Conservation (phyloP, 1,140 invertebrate genomes). For the Hyphantria cunea region DNA sequence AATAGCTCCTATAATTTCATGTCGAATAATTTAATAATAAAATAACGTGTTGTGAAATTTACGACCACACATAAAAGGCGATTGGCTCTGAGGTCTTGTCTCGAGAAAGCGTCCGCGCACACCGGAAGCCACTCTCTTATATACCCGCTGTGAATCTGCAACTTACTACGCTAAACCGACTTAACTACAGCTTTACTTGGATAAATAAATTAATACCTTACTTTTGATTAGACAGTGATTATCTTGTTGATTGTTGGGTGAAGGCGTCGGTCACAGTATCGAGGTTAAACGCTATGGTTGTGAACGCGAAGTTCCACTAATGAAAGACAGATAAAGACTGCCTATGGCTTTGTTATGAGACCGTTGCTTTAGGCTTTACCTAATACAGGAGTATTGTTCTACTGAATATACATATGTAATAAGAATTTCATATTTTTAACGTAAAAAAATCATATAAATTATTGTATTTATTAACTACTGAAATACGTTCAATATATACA, state of each 20-base stretch:
- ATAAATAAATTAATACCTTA: conserved; percentile 36
- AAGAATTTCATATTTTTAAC: too few relatives aligned
- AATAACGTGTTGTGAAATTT: conserved; percentile 34
- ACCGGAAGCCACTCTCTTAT: conserved; percentile 38
- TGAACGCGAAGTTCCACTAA: conserved; percentile 11
- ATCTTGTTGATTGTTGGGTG: conserved; percentile 28
- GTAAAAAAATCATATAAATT: too few relatives aligned
- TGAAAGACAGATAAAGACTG: conserved; percentile 7
- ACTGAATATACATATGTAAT: too few relatives aligned
- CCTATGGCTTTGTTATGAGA: conserved; percentile 1
- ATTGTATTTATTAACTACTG: too few relatives aligned
- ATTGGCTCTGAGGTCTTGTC: conserved; percentile 31
- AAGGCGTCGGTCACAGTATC: conserved; percentile 26
- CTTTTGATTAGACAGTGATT: conserved; percentile 43
- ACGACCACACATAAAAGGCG: conserved; percentile 33
- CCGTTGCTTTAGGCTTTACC: too few relatives aligned
- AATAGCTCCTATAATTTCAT: conserved; percentile 13
- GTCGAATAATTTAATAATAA: conserved; percentile 30
- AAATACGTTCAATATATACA: too few relatives aligned
- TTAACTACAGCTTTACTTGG: conserved; percentile 34
- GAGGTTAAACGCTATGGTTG: conserved; percentile 28
- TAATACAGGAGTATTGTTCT: too few relatives aligned
- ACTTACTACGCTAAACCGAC: conserved; percentile 30
- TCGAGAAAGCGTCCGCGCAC: conserved; percentile 34
- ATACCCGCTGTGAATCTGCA: conserved; percentile 38